Base-by-base conservation (phyloP, 2,797 vertebrate genomes). In the Myotis pilosus region DNA sequence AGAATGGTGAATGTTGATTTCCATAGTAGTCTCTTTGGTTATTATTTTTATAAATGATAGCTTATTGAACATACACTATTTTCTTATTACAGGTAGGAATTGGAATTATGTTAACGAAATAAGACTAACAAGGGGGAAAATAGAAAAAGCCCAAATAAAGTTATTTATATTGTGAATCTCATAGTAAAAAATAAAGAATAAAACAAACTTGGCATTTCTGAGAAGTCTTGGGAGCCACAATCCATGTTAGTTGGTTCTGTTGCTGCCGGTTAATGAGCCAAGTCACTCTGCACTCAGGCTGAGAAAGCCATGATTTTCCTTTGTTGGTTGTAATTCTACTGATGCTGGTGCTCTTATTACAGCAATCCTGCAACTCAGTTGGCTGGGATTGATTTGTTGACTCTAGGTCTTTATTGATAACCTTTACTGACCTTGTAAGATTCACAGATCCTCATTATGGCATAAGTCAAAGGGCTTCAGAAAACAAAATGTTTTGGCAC, bases 271-370 rank as follows among this genome's bases (percentile, higher is more conserved):
- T 97, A 95, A 83, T 47, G 95, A 97, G 68, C 83, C 94, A 89
- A 89, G 79, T 72, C 22, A 2, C n/a, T 88, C 95, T 96, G 57
- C 62, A 92, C 71, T 84, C 51, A 47, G 68, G 60, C 81, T 80
- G 91, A 97, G 95, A 95, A 97, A 94, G 92, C 94, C 96, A 92
- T 95, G 97, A 94, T 96, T 96, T 96, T 69, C 55, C 55, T 92
- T 80, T 51, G 38, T 84, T 81, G 92, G 33, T 47, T 91, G 13
- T 72, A 57, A 87, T 94, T 95, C 76, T 85, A 75, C 84, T 94
- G 84, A 92, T 95, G 95, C 38, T 25, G 38, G 17, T 97, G 89
- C 76, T 96, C 85, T 94, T 85, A 66, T 72, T 79, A 94, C 23
- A 93, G 28, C 69, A 71, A 19, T 13, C 30, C 69, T 92, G 78